phyloP scores from a whole-genome alignment of 2,113 vertebrate species.

The Peucedramus taeniatus region DNA sequence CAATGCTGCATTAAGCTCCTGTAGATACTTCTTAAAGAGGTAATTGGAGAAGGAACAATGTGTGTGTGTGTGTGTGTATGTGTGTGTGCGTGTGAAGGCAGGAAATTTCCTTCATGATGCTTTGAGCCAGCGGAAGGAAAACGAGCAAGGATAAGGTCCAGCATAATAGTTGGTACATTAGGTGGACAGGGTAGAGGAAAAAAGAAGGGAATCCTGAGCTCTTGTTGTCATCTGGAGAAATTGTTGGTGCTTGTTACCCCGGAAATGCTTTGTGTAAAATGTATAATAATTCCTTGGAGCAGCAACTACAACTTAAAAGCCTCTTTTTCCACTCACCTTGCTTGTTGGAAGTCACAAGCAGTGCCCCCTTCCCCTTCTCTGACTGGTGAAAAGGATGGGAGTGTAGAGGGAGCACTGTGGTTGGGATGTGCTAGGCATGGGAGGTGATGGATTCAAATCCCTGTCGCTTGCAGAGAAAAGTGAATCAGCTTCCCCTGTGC shows the following conservation, averaged over 20 bases:
- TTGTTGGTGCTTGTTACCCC: background rate
- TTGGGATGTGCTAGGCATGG: background rate
- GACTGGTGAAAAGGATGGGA: background rate
- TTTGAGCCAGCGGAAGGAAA: background rate
- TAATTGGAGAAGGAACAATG: background rate
- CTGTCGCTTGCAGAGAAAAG: background rate
- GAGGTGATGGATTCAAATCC: background rate
- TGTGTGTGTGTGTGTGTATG: background rate
- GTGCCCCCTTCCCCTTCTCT: background rate
- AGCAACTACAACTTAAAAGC: background rate
- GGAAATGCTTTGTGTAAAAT: background rate
- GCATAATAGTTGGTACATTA: background rate
- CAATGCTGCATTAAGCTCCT: background rate
- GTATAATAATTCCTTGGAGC: background rate
- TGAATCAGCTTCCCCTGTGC: background rate
- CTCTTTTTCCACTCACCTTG: background rate
- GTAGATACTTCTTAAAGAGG: background rate
- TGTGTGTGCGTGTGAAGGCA: background rate
- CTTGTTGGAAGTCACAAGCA: background rate
- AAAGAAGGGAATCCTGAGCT: background rate
- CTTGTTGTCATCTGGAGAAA: background rate
- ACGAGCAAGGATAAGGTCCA: background rate
- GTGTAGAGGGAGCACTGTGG: background rate
- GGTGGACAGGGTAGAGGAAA: background rate
- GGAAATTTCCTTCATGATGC: background rate